phyloP scores from a whole-genome alignment of 2,888 invertebrate genomes.

The Mimumesa dahlbomi region DNA sequence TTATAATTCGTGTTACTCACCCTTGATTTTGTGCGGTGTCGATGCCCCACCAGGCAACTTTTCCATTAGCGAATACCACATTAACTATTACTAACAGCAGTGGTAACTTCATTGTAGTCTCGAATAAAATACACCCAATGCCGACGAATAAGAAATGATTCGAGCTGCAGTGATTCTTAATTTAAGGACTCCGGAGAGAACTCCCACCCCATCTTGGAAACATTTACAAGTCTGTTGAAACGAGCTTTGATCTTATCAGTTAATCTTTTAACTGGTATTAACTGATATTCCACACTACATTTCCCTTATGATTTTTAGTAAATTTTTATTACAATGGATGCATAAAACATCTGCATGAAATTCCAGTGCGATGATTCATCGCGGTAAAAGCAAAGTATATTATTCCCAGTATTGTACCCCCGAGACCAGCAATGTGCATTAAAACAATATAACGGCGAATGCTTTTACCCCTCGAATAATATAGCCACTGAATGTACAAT shows the following conservation, averaged over 20 bases:
- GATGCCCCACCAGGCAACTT: constrained; percentile 1
- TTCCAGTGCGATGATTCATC: background rate
- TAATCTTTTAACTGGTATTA: background rate
- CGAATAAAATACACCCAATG: background rate
- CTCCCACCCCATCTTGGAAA: constrained; percentile 5
- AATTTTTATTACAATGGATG: background rate
- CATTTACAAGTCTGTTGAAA: constrained; percentile 12
- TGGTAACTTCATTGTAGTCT: background rate
- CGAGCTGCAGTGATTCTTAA: background rate
- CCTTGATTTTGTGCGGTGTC: background rate
- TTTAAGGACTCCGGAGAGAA: background rate
- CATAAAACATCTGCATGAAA: constrained; percentile 12
- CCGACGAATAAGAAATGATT: background rate
- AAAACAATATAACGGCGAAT: too few species aligned
- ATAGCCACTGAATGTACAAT: background rate
- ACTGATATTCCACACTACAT: background rate
- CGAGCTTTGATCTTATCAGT: constrained; percentile 20
- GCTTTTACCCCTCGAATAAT: too few species aligned
- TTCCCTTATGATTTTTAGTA: constrained; percentile 2
- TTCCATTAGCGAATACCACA: constrained; percentile 3
- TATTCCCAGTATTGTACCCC: too few species aligned
- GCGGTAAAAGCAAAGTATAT: too few species aligned
- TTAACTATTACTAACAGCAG: background rate
- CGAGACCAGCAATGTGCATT: too few species aligned
- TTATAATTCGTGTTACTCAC: too few species aligned